These are phyloP conservation scores for Oligia latruncula DNA, from an alignment of 2,888 invertebrate genomes.

Conservation along the genomic window DNA sequence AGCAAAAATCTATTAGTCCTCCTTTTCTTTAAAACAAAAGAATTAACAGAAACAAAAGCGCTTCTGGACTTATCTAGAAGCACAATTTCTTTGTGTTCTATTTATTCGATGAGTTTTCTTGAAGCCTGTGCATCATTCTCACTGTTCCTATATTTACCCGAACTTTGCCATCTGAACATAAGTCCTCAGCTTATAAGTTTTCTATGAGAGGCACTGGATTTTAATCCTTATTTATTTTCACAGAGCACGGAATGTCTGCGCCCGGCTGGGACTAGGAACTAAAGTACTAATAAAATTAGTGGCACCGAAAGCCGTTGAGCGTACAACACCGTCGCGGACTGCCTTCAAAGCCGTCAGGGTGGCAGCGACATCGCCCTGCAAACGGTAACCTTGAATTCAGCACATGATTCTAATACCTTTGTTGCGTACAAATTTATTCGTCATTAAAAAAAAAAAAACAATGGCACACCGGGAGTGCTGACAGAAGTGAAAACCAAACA, in stretches of 20 bases:
- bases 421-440: too few species aligned
- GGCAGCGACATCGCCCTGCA: neutral
- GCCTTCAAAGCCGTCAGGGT: neutral
- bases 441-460: too few species aligned
- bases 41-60: neutral
- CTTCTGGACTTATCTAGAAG: constrained; percentile 15
- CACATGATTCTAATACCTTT: neutral
- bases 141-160: constrained; percentile 41
- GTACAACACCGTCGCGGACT: neutral
- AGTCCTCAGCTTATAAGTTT: constrained; percentile 37
- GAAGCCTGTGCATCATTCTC: constrained; percentile 24
- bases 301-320: neutral
- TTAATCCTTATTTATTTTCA: constrained; percentile 29
- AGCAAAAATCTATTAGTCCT: neutral
- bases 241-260: neutral
- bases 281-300: neutral
- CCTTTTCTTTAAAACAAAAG: neutral
- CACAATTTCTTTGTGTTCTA: neutral
- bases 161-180: constrained; percentile 40
- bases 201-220: neutral
- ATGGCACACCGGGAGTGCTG: too few species aligned
- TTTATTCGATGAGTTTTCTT: constrained; percentile 18
- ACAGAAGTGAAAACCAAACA: too few species aligned
- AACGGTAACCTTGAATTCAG: neutral
- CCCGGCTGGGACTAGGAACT: neutral